These are phyloP conservation scores for Sorex araneus DNA, from an alignment of 2,113 vertebrate species.

Conservation along the genomic window DNA sequence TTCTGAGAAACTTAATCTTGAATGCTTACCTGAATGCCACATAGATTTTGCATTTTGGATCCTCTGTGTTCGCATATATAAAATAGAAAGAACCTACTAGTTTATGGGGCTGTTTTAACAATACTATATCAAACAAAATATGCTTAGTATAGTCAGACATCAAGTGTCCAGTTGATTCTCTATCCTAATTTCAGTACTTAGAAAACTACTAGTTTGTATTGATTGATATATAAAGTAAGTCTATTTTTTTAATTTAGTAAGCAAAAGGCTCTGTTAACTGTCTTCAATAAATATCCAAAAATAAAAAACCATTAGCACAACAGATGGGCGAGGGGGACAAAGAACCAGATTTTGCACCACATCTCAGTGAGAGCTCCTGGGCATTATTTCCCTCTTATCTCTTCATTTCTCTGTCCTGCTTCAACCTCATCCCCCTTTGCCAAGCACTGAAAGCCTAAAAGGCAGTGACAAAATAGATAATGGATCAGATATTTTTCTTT, in stretches of 20 bases:
- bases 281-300: background rate
- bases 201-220: conserved; percentile 4
- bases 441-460: conserved; percentile 59
- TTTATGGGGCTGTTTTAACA: background rate
- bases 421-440: conserved; percentile 33
- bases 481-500: conserved; percentile 60
- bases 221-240: background rate
- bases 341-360: background rate
- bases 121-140: background rate
- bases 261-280: conserved; percentile 13
- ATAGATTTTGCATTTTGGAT: conserved; percentile 6
- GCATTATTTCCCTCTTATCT: conserved; percentile 61
- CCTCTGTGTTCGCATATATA: background rate
- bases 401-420: conserved; percentile 2
- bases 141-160: background rate
- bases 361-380: conserved; percentile 26
- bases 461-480: conserved; percentile 62
- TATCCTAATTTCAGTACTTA: conserved; percentile 55
- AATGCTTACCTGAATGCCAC: background rate
- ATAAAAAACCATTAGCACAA: background rate
- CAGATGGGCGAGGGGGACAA: background rate
- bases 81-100: background rate
- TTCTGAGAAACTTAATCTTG: background rate
- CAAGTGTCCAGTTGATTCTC: background rate
- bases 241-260: conserved; percentile 60